Percentiles rank a stretch among this genome's conserved stretches.
Conservation (phyloP, 2,888 invertebrate genomes). For the Miltochrista miniata region DNA sequence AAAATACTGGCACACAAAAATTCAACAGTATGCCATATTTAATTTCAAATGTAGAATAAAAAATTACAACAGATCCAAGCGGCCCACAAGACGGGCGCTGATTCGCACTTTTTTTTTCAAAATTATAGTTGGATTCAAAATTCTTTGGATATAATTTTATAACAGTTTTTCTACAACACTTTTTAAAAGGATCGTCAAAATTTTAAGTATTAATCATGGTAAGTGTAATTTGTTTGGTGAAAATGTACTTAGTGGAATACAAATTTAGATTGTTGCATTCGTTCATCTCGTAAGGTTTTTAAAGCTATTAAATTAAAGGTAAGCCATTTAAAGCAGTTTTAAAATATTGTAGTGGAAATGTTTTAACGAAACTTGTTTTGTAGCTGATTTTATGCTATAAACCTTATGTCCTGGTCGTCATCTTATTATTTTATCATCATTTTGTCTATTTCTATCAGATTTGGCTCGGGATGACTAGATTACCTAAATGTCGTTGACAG, state of each 20-base stretch:
- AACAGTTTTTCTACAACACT: constrained; percentile 54
- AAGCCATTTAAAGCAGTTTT: neutral
- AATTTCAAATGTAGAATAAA: constrained; percentile 62
- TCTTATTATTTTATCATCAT: too few species aligned
- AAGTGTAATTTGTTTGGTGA: constrained; percentile 45
- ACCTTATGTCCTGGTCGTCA: too few species aligned
- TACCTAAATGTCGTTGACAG: too few species aligned
- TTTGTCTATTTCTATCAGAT: too few species aligned
- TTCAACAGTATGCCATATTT: constrained; percentile 21
- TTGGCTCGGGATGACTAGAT: too few species aligned
- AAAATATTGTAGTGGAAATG: neutral
- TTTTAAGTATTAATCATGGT: constrained; percentile 73
- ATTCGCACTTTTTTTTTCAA: constrained; percentile 72
- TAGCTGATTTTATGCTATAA: too few species aligned
- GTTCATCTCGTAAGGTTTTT: neutral
- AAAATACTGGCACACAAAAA: constrained; percentile 33
- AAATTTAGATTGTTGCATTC: neutral
- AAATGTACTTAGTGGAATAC: neutral
- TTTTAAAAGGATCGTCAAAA: constrained; percentile 58
- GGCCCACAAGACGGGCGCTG: constrained; percentile 63
- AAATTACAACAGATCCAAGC: constrained; percentile 61
- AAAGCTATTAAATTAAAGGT: neutral
- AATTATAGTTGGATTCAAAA: constrained; percentile 68
- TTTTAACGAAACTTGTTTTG: neutral
- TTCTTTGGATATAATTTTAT: constrained; percentile 65